These are phyloP conservation scores for Ibidorhyncha struthersii DNA, from an alignment of 2,113 vertebrate species.

Conservation along the genomic window DNA sequence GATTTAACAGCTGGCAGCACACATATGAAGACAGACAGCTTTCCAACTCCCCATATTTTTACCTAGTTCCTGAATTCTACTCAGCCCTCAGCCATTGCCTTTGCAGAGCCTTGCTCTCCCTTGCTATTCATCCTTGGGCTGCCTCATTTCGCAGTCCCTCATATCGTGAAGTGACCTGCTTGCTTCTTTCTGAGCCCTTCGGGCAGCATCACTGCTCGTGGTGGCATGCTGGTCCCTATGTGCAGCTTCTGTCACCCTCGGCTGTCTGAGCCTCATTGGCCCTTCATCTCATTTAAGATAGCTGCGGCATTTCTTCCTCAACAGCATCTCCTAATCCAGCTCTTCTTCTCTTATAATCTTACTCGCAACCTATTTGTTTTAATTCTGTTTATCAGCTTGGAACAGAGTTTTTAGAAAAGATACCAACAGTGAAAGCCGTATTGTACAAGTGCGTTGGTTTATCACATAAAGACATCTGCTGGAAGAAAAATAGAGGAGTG, in stretches of 20 bases:
- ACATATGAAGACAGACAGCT: neutral
- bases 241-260: neutral
- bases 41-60: neutral
- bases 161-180: neutral
- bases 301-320: neutral
- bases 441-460: neutral
- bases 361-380: neutral
- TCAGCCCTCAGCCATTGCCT: neutral
- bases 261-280: neutral
- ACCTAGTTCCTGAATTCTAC: neutral
- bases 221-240: neutral
- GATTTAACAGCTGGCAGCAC: neutral
- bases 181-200: neutral
- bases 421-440: neutral
- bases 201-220: rapidly evolving
- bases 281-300: neutral
- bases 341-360: neutral
- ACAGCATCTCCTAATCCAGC: neutral
- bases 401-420: neutral
- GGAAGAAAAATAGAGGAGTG: neutral
- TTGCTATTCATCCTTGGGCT: neutral
- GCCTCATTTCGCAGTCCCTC: neutral
- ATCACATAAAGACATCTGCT: neutral
- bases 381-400: neutral
- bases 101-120: neutral